Conservation (phyloP, 2,888 invertebrate genomes). For the Colletes collaris region DNA sequence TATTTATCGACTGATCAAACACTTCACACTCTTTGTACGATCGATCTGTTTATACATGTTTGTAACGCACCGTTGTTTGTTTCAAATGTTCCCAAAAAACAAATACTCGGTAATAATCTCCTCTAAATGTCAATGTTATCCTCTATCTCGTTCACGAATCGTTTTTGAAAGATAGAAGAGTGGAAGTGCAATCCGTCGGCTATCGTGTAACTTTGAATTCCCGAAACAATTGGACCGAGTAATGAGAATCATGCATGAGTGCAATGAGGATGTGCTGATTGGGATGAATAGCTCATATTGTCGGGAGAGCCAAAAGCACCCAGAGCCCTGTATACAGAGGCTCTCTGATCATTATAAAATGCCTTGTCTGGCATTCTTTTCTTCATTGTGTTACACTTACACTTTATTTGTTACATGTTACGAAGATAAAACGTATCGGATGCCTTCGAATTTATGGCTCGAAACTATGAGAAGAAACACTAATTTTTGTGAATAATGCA, state of each 20-base stretch:
- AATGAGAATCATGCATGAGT: slow-evolving; percentile 77
- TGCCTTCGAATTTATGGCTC: slow-evolving; percentile 16
- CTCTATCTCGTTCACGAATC: background rate
- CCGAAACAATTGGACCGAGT: slow-evolving; percentile 76
- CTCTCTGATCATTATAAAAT: slow-evolving; percentile 56
- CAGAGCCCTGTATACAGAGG: slow-evolving; percentile 55
- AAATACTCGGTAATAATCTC: too few species aligned
- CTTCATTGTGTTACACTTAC: slow-evolving; percentile 22
- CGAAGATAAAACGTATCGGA: slow-evolving; percentile 11
- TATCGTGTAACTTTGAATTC: slow-evolving; percentile 66
- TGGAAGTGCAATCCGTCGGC: slow-evolving; percentile 21
- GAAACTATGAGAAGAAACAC: background rate
- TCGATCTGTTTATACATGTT: background rate
- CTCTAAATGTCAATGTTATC: too few species aligned
- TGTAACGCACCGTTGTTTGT: background rate
- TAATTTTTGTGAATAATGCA: slow-evolving; percentile 3
- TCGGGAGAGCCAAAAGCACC: slow-evolving; percentile 71
- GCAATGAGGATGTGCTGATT: slow-evolving; percentile 82
- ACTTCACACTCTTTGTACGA: background rate
- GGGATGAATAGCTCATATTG: slow-evolving; percentile 80
- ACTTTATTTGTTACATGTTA: slow-evolving; percentile 20
- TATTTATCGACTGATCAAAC: background rate
- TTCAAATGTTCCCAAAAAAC: background rate
- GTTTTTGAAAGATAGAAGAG: background rate
- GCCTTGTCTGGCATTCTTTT: slow-evolving; percentile 46